These are phyloP conservation scores for Lates japonicus DNA, from an alignment of 2,797 vertebrate species.

Conservation along the genomic window DNA sequence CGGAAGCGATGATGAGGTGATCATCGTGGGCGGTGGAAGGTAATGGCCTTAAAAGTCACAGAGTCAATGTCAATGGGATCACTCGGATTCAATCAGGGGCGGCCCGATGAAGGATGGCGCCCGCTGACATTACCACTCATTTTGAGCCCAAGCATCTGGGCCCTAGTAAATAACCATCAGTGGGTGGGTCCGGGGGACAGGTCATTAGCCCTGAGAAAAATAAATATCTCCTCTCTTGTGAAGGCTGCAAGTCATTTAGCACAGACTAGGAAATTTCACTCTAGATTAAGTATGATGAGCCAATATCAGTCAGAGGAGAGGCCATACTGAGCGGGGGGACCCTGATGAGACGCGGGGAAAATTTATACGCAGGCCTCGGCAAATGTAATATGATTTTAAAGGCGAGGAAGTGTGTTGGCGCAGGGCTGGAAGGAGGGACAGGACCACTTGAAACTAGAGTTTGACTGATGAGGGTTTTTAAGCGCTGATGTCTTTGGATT, in stretches of 20 bases:
- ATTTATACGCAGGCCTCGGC: slow-evolving; percentile 91
- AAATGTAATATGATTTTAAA: slow-evolving; percentile 93
- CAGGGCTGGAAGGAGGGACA: slow-evolving; percentile 45
- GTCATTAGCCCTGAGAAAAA: slow-evolving; percentile 99
- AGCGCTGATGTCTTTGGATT: slow-evolving; percentile 14
- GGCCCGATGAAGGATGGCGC: slow-evolving; percentile 93
- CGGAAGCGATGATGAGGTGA: slow-evolving; percentile 93
- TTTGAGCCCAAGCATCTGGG: slow-evolving; percentile 99
- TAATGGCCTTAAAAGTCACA: slow-evolving; percentile 99
- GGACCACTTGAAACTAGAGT: slow-evolving; percentile 48
- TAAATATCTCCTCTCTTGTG: slow-evolving; percentile 99
- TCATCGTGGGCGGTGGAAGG: slow-evolving; percentile 92
- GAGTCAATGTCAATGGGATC: slow-evolving; percentile 99
- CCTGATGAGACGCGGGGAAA: slow-evolving; percentile 91
- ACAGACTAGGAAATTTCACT: slow-evolving; percentile 99
- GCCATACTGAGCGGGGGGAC: slow-evolving; percentile 87
- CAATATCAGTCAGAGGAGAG: slow-evolving; percentile 97
- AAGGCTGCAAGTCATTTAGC: slow-evolving; percentile 99
- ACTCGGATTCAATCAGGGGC: slow-evolving; percentile 96
- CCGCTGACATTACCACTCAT: slow-evolving; percentile 99
- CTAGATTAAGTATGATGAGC: slow-evolving; percentile 99
- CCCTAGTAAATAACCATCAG: slow-evolving; percentile 99
- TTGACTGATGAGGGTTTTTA: slow-evolving; percentile 56
- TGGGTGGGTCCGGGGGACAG: slow-evolving; percentile 99
- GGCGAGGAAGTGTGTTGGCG: slow-evolving; percentile 81